Evolutionary conservation across 2,113 vertebrate species (phyloP), one percentile per base, ranked within the genome.

Genomic region (Psittacara wagleri): DNA sequence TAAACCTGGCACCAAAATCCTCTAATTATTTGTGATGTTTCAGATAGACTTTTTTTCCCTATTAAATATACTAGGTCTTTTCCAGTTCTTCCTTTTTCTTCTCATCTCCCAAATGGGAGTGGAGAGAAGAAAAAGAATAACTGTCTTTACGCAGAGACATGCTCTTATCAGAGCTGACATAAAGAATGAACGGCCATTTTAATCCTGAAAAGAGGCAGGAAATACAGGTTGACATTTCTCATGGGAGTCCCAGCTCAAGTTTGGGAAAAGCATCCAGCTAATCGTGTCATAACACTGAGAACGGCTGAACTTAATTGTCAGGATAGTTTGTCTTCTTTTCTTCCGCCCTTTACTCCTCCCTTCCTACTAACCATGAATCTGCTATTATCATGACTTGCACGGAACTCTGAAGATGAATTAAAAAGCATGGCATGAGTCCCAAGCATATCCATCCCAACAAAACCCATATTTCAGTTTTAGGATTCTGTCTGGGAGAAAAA

Each of bases 391-490:
- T 64, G 64, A 59, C 51, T 90, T 78, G 54, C 92, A 92, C 16
- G 0, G 86, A 93, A 76, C 46, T 61, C 55, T 67, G 75, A 93
- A 70, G 66, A 81, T 83, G 20, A 93, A 93, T 93, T 92, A 28
- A 86, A 92, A 86, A 77, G 27, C 39, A 17, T 48, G 67, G n/a
- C 85, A 54, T 46, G 63, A 86, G 83, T 92, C 62, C 79, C 73
- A 90, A 90, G 83, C 67, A 92, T 83, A 96, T 86, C 63, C 49
- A 77, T 73, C 74, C 63, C 87, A 74, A 82, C 46, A 77, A 91
- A 86, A 81, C 78, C 62, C 37, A 52, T 86, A 86, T 92, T 94
- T 95, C 85, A 93, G 63, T 74, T 94, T 94, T 94, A 93, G 83
- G 54, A 59, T 77, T 67, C 82, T 90, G 82, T 63, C 88, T 78